These are phyloP conservation scores for Ichneumoninae sp. DNA, from an alignment of 2,888 invertebrate species.

Conservation along the genomic window DNA sequence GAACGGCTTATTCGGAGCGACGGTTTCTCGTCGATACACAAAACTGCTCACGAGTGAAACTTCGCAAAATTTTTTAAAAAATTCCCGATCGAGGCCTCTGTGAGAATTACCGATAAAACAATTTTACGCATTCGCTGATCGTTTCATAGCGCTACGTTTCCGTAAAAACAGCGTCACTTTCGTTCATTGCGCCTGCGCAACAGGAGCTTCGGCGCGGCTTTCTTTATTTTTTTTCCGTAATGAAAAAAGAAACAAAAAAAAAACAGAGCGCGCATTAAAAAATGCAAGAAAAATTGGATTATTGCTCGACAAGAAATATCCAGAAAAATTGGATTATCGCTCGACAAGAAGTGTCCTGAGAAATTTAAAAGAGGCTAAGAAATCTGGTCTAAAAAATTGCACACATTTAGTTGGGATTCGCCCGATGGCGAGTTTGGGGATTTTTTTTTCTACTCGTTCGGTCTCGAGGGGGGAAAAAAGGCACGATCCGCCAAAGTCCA, in stretches of 20 bases:
- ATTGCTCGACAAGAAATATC: neutral
- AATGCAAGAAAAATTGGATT: neutral
- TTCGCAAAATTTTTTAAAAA: neutral
- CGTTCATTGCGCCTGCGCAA: slow-evolving; percentile 70
- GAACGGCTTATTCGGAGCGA: slow-evolving; percentile 12
- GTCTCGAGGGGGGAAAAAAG: slow-evolving; percentile 32
- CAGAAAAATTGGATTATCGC: neutral
- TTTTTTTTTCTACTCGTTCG: neutral
- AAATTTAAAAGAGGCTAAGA: slow-evolving; percentile 27
- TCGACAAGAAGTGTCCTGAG: slow-evolving; percentile 19
- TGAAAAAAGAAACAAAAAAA: slow-evolving; percentile 1
- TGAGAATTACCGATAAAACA: slow-evolving; percentile 48
- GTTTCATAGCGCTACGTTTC: slow-evolving; percentile 39
- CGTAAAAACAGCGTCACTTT: slow-evolving; percentile 42
- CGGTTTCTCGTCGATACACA: slow-evolving; percentile 16
- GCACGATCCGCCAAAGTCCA: slow-evolving; percentile 51
- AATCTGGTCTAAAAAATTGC: slow-evolving; percentile 20
- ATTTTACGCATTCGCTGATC: slow-evolving; percentile 36
- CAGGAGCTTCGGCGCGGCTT: slow-evolving; percentile 51
- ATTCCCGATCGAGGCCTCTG: slow-evolving; percentile 12
- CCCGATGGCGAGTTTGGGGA: neutral
- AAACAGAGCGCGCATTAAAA: neutral
- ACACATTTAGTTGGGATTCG: neutral
- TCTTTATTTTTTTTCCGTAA: slow-evolving; percentile 15
- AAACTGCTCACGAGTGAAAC: slow-evolving; percentile 20